Base-by-base conservation (phyloP, 1,140 invertebrate species). In the Aphaenogaster floridana region DNA sequence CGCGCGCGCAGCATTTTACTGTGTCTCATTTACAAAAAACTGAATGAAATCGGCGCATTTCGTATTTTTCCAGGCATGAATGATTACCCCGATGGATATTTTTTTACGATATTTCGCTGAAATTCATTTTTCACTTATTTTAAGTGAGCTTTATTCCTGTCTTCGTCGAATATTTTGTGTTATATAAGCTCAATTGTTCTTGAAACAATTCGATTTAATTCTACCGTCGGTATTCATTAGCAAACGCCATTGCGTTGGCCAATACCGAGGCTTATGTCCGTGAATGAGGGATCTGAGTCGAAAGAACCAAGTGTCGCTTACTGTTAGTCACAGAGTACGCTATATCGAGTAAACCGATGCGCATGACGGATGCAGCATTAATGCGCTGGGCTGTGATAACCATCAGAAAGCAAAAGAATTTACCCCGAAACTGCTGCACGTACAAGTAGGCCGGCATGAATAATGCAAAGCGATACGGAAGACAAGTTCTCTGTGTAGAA, bases 361-460 rank as follows among this genome's bases (percentile, higher is more conserved):
- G 61, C 54, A 48, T 66, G 59, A 79, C 54, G n/a, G 66, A 76
- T 74, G 57, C 59, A 17, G 42, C 42, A 78, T 81, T 88, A 59
- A 80, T 69, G 63, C 57, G 54, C 52, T 57, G 21, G 8, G 28
- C 68, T 79, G 57, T 72, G 76, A 86, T 86, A 88, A 88, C 54
- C 64, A 54, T 68, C 71, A 21, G 48, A 63, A 71, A 45, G 77
- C 74, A 36, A 64, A 50, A 48, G 61, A 78, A 69, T 81, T 63
- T 74, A 36, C 8, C 39, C 80, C 48, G 69, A 84, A 87, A 87
- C 80, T 68, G 80, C 57, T 79, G 71, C 83, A 76, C 68, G 39
- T 87, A 42, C 89, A 63, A 89, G 85, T 85, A 28, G 63, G 48
- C 86, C 48, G 17, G 61, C 48, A 89, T 64, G 61, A 77, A 89